Conservation (phyloP, 2,888 invertebrate species). For the Pseudoips prasinana region DNA sequence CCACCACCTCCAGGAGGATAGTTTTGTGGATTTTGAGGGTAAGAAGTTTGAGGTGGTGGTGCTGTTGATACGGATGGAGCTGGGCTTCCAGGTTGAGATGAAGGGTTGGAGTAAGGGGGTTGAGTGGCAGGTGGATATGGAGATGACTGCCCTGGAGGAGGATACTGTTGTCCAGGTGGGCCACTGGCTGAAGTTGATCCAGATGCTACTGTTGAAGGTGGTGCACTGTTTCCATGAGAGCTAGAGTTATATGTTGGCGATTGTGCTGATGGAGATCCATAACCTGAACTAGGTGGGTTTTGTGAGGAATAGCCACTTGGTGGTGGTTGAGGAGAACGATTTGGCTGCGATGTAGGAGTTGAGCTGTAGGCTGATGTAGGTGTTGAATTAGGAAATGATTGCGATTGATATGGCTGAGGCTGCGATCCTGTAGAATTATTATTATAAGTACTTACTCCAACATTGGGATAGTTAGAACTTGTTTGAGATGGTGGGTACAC, state of each 20-base stretch:
- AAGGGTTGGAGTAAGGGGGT: constrained; percentile 80
- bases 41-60: constrained; percentile 81
- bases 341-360: constrained; percentile 75
- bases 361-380: constrained; percentile 80
- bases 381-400: constrained; percentile 74
- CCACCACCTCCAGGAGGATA: constrained; percentile 68
- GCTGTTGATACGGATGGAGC: constrained; percentile 76
- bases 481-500: constrained; percentile 72
- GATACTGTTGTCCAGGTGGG: constrained; percentile 84
- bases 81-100: constrained; percentile 78
- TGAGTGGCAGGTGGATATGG: constrained; percentile 84
- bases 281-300: constrained; percentile 80
- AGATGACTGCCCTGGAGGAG: constrained; percentile 83
- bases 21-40: constrained; percentile 79
- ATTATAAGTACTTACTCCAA: constrained; percentile 70
- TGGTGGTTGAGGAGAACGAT: constrained; percentile 82
- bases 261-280: constrained; percentile 85
- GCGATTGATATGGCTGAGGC: constrained; percentile 75
- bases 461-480: constrained; percentile 71
- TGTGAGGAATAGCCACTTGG: constrained; percentile 80
- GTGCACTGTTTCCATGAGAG: constrained; percentile 76
- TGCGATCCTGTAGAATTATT: constrained; percentile 67
- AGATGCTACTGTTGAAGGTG: constrained; percentile 72
- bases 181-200: constrained; percentile 72
- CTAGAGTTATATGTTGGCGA: constrained; percentile 85